A percentile compares a stretch with the other conserved stretches of the same genome.
Evolutionary conservation across 2,113 vertebrate genomes (phyloP).

Genomic region (Mormyrus iriodes): DNA sequence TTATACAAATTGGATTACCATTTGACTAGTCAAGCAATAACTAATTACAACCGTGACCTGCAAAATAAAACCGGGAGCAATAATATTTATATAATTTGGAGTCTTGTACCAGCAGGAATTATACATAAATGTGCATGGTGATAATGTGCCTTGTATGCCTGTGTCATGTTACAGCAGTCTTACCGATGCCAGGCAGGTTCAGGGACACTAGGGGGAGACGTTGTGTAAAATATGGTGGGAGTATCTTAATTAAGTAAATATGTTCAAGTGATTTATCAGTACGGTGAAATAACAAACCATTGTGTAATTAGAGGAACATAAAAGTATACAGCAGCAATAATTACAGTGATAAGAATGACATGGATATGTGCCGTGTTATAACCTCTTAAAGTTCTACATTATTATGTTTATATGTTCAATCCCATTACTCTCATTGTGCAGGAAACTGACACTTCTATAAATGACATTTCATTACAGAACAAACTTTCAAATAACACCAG

Average conservation of each 20-base stretch:
- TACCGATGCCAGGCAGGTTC: background rate
- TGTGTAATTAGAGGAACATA: background rate
- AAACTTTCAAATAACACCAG: background rate
- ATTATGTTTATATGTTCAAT: background rate
- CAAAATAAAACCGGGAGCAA: background rate
- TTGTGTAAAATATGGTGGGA: constrained; percentile 10
- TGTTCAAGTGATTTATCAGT: background rate
- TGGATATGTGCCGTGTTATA: background rate
- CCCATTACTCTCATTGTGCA: background rate
- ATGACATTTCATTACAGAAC: background rate
- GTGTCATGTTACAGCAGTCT: background rate
- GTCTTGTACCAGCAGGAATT: background rate
- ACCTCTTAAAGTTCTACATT: background rate
- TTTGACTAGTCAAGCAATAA: background rate
- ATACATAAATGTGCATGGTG: background rate
- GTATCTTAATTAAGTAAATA: background rate
- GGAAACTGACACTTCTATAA: background rate
- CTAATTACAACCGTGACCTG: background rate
- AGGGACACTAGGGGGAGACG: constrained; percentile 20
- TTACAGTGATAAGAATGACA: background rate
- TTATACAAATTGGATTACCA: background rate
- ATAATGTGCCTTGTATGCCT: background rate
- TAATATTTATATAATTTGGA: background rate
- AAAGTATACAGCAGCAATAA: background rate
- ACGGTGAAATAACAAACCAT: background rate